Percentiles rank a stretch among this genome's conserved stretches.
These are phyloP conservation scores for Hypselothyrea guttata DNA, from an alignment of 2,888 invertebrate genomes.

Conservation along the genomic window DNA sequence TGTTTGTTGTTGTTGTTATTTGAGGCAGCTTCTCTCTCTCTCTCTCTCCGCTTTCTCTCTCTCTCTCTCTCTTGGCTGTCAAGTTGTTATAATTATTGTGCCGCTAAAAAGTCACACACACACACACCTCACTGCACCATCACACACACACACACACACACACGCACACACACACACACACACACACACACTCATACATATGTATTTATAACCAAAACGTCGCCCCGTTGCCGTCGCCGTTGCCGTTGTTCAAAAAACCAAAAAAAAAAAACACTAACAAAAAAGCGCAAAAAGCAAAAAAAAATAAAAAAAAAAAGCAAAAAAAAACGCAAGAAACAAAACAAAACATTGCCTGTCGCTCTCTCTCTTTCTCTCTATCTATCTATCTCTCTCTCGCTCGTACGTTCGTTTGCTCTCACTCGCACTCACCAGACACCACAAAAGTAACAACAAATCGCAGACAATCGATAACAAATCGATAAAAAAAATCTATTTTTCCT, in stretches of 20 bases:
- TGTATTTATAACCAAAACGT: conserved; percentile 42
- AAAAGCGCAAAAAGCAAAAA: conserved; percentile 21
- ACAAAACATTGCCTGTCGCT: conserved; percentile 36
- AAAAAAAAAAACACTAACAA: conserved; percentile 15
- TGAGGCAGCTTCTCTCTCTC: too few relatives aligned
- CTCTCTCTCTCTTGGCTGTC: too few relatives aligned
- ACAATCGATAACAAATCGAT: conserved; percentile 19
- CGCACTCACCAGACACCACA: conserved; percentile 46
- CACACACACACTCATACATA: conserved; percentile 14
- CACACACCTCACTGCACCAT: background rate
- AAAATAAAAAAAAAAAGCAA: conserved; percentile 17
- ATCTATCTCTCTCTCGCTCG: conserved; percentile 28
- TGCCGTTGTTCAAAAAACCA: conserved; percentile 34
- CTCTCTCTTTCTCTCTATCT: conserved; percentile 17
- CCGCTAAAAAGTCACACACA: background rate
- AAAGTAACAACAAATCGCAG: conserved; percentile 10
- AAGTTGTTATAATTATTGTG: too few relatives aligned
- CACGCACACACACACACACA: background rate
- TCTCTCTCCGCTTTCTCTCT: too few relatives aligned
- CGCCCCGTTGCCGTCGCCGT: conserved; percentile 45
- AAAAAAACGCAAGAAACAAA: conserved; percentile 9
- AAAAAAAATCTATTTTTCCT: conserved; percentile 53
- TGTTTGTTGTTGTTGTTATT: conserved; percentile 14
- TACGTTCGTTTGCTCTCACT: conserved; percentile 49
- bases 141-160: background rate